phyloP scores from a whole-genome alignment of 2,797 vertebrate species.

The Enteromius unitaeniatus region DNA sequence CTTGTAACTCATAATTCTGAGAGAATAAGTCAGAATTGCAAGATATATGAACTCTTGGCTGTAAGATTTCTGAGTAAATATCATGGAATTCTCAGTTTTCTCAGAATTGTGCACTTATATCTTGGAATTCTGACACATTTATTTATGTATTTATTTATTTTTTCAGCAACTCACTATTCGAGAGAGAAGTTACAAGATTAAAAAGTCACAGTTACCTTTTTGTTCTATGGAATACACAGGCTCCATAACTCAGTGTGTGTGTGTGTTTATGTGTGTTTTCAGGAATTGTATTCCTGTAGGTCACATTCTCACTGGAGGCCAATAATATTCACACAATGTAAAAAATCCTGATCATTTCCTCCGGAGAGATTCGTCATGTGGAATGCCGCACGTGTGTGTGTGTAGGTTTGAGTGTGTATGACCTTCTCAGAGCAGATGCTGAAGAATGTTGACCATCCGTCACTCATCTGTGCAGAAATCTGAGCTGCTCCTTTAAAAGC shows the following conservation, averaged over 20 bases:
- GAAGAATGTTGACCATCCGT: not conserved
- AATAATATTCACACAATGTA: not conserved
- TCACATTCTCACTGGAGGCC: conserved; percentile 9
- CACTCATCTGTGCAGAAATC: not conserved
- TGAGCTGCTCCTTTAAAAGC: conserved; percentile 25
- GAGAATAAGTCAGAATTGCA: no score
- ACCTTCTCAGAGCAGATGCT: not conserved
- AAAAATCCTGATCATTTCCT: conserved; percentile 4
- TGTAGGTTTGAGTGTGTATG: not conserved
- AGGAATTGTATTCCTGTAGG: not conserved
- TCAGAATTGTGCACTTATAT: no score
- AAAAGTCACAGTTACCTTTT: not conserved
- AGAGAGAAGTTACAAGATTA: not conserved
- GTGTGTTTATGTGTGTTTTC: not conserved
- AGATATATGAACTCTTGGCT: no score
- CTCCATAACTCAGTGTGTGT: not conserved
- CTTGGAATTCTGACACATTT: no score
- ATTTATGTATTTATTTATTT: no score
- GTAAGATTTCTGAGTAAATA: no score
- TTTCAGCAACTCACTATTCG: not conserved
- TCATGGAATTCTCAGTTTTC: no score
- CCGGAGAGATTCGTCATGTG: not conserved
- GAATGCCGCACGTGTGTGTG: not conserved
- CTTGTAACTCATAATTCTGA: no score
- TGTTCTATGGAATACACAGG: not conserved